These are phyloP conservation scores for Anas platyrhynchos DNA, from an alignment of 2,113 vertebrate species.

Conservation along the genomic window DNA sequence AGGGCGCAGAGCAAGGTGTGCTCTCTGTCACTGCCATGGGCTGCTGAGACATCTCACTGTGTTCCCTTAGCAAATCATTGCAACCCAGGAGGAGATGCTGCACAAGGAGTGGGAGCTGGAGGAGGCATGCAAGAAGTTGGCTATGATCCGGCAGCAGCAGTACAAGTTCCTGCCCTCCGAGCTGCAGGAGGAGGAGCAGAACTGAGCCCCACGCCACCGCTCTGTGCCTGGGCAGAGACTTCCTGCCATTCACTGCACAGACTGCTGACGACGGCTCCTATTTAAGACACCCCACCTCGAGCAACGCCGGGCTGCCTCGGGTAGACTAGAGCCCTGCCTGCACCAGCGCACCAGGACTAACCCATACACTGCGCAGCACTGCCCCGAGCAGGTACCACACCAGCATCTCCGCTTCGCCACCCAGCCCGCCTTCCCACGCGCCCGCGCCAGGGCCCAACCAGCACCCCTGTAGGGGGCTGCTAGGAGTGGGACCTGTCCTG, in stretches of 20 bases:
- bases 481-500: constrained; percentile 3
- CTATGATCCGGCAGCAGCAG: constrained; percentile 96
- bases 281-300: not conserved
- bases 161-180: constrained; percentile 97
- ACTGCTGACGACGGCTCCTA: constrained; percentile 45
- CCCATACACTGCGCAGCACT: constrained; percentile 33
- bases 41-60: not conserved
- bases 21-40: not conserved
- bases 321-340: constrained; percentile 16
- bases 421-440: not conserved
- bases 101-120: constrained; percentile 95
- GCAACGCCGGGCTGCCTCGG: not conserved
- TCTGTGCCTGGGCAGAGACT: constrained; percentile 8
- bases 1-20: not conserved
- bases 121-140: constrained; percentile 93
- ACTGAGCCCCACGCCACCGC: constrained; percentile 37
- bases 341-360: not conserved
- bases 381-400: constrained; percentile 31
- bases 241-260: not conserved
- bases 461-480: not conserved
- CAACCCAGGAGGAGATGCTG: constrained; percentile 98
- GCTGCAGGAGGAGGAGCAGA: constrained; percentile 88
- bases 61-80: constrained; percentile 87
- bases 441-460: not conserved
- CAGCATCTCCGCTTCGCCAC: constrained; percentile 21